These are phyloP conservation scores for Ellobius talpinus DNA, from an alignment of 2,113 vertebrate genomes.

Conservation along the genomic window DNA sequence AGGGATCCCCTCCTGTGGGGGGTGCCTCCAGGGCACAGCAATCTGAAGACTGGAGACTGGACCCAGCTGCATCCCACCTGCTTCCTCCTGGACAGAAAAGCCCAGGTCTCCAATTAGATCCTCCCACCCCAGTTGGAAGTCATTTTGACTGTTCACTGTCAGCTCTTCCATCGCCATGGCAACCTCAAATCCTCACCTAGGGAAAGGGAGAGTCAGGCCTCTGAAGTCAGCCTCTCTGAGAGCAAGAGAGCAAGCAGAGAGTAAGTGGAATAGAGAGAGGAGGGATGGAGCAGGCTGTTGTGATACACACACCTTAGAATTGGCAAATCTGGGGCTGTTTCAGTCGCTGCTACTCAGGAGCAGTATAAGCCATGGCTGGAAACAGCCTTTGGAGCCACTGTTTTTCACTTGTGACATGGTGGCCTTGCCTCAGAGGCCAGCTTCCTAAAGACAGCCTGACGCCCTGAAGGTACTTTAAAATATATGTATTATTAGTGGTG, in stretches of 20 bases:
- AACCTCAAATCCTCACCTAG: not conserved
- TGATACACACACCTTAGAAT: not conserved
- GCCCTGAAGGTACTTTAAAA: not conserved
- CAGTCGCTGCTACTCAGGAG: not conserved
- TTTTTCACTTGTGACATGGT: rapidly evolving
- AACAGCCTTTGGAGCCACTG: rapidly evolving
- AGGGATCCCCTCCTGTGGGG: not conserved
- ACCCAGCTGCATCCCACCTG: not conserved
- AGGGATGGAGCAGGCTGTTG: not conserved
- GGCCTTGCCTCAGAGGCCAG: not conserved
- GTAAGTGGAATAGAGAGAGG: not conserved
- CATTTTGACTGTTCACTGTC: not conserved
- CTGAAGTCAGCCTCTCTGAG: not conserved
- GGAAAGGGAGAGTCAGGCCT: not conserved
- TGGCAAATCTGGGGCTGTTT: not conserved
- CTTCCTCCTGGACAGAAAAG: not conserved
- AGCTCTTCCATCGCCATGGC: not conserved
- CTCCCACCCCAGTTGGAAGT: not conserved
- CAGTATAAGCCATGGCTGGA: not conserved
- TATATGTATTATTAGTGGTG: not conserved
- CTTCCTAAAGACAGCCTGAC: not conserved
- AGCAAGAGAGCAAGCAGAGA: not conserved
- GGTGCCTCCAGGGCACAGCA: not conserved
- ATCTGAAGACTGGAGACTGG: not conserved
- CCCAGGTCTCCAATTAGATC: not conserved